A percentile compares a stretch with the other conserved stretches of the same genome.
Evolutionary conservation across 2,888 invertebrate genomes (phyloP).

Genomic region (Lucinisca nassula): DNA sequence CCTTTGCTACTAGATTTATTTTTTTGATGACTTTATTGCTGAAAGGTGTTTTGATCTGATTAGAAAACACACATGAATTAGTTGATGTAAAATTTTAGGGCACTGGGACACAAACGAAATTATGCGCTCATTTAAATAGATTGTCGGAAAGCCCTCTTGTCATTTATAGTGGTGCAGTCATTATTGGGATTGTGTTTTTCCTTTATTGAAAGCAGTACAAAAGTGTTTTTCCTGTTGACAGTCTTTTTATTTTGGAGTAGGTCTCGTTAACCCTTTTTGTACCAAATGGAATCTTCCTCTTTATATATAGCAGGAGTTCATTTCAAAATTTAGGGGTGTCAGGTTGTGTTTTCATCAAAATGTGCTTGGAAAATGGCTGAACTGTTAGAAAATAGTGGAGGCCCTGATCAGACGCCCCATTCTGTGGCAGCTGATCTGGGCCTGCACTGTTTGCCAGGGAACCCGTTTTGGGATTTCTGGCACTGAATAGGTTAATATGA

Average conservation of each 20-base stretch:
- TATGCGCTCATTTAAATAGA: background rate
- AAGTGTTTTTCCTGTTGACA: conserved; percentile 13
- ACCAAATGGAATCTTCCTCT: no score
- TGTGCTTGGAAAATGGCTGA: no score
- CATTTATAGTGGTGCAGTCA: background rate
- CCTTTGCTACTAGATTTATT: background rate
- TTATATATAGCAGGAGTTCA: no score
- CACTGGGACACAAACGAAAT: background rate
- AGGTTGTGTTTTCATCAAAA: no score
- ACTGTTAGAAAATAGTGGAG: no score
- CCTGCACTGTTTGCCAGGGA: no score
- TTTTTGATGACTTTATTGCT: background rate
- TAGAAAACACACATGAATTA: background rate
- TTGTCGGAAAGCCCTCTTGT: background rate
- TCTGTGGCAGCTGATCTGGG: no score
- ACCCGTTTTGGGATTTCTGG: no score
- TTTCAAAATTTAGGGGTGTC: no score
- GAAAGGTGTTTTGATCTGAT: background rate
- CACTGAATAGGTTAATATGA: no score
- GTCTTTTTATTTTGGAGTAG: conserved; percentile 11
- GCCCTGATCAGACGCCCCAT: no score
- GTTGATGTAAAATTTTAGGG: background rate
- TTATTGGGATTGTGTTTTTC: background rate
- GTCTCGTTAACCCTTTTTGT: background rate
- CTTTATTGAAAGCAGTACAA: conserved; percentile 1